phyloP scores from a whole-genome alignment of 2,113 vertebrate genomes.

The Tragelaphus strepsiceros region DNA sequence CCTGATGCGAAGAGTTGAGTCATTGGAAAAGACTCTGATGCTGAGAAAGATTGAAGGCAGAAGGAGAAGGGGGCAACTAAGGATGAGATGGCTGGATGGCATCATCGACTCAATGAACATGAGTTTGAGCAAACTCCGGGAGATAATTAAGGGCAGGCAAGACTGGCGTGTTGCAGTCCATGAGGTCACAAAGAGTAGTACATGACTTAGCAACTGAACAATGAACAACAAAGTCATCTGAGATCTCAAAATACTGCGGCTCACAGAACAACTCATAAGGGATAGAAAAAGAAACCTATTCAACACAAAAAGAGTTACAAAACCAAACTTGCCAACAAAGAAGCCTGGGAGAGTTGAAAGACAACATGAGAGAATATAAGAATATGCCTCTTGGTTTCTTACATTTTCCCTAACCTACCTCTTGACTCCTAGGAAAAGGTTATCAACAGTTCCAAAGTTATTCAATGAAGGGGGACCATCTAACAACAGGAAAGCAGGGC shows the following conservation, averaged over 20 bases:
- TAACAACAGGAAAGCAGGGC: background rate
- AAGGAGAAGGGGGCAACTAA: background rate
- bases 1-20: background rate
- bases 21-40: background rate
- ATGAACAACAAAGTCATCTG: background rate
- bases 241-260: background rate
- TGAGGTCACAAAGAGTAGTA: background rate
- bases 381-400: background rate
- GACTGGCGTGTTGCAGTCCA: background rate
- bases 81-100: background rate
- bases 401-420: background rate
- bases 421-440: background rate
- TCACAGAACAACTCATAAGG: background rate
- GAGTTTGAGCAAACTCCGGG: background rate
- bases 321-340: background rate
- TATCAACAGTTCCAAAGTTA: background rate
- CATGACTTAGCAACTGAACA: background rate
- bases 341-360: background rate
- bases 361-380: background rate
- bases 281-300: background rate
- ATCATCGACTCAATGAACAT: background rate
- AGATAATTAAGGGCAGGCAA: background rate
- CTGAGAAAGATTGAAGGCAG: background rate
- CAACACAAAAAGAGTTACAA: background rate
- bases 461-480: background rate